These are phyloP conservation scores for Ispidina picta DNA, from an alignment of 2,797 vertebrate species.

Conservation along the genomic window DNA sequence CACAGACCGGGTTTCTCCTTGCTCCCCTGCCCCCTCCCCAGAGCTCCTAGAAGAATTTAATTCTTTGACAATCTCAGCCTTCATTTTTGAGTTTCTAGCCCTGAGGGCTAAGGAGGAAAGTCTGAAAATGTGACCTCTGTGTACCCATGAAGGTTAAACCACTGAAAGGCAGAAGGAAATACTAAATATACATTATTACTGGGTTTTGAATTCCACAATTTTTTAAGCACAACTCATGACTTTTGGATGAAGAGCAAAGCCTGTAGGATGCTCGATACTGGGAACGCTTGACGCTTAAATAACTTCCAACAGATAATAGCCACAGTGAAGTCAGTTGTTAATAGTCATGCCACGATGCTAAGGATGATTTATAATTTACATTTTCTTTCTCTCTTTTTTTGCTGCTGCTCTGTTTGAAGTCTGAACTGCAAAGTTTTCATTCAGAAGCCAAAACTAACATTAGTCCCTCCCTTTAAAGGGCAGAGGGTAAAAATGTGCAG, in stretches of 20 bases:
- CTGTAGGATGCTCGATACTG: neutral
- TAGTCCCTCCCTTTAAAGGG: slow-evolving; percentile 70
- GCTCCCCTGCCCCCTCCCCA: neutral
- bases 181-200: neutral
- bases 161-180: slow-evolving; percentile 13
- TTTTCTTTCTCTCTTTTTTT: slow-evolving; percentile 28
- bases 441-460: slow-evolving; percentile 69
- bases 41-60: slow-evolving; percentile 6
- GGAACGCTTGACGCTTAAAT: neutral
- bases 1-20: neutral
- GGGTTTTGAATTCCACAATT: neutral
- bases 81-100: slow-evolving; percentile 46
- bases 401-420: slow-evolving; percentile 16
- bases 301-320: slow-evolving; percentile 16
- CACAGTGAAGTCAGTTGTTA: neutral
- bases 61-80: slow-evolving; percentile 31
- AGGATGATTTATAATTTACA: slow-evolving; percentile 44
- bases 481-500: slow-evolving; percentile 73
- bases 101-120: neutral
- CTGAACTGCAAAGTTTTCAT: slow-evolving; percentile 56
- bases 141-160: neutral
- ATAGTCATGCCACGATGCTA: slow-evolving; percentile 3
- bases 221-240: neutral
- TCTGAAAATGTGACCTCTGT: slow-evolving; percentile 36
- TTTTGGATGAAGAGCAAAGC: neutral